Base-by-base conservation (phyloP, 1,140 invertebrate genomes). In the Diachasma alloeum region DNA sequence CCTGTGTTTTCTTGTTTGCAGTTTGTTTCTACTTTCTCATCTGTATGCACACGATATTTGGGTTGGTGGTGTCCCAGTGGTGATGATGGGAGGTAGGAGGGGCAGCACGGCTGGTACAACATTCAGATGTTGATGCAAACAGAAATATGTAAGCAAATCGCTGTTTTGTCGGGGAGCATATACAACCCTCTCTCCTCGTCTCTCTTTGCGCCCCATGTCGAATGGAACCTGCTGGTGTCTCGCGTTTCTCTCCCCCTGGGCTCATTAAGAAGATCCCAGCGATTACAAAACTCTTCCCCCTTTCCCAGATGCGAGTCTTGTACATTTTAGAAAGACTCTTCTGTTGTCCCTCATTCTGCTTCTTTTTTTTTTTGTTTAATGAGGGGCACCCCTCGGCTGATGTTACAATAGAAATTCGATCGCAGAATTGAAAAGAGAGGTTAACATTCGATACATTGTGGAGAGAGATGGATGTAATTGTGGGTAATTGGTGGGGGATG, bases 341-440 rank as follows among this genome's bases (percentile, higher is more conserved):
- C 66, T 44, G 48, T 48, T 26, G 53, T 24, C 36, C 17, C 48
- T 76, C 53, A 39, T 56, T 71, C 36, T 70, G 15, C 19, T 17
- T 71, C 26, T 24, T 19, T 66, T 67, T 48, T 37, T 73, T 15
- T 53, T 76, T 56, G 17, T 10, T 76, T 76, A 76, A 76, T 76
- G 74, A 76, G 68, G 36, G 15, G 17, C 39, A 48, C 42, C 56
- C 46, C 17, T 44, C 42, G 66, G 36, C 42, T 46, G 36, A 53
- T 75, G 46, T 70, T 75, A 75, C 44, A 67, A 70, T 37, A 19
- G 67, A 75, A 75, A 75, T 75, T 75, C 67, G 74, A 75, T 75
- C 66, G 19, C 26, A 36, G 31, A 69, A 44, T 48, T 22, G 24
- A 69, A 69, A 68, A 46, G 19, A 63, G 24, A 67, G 19, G 42